Conservation (phyloP, 2,797 vertebrate genomes). For the Hipposideros larvatus region DNA sequence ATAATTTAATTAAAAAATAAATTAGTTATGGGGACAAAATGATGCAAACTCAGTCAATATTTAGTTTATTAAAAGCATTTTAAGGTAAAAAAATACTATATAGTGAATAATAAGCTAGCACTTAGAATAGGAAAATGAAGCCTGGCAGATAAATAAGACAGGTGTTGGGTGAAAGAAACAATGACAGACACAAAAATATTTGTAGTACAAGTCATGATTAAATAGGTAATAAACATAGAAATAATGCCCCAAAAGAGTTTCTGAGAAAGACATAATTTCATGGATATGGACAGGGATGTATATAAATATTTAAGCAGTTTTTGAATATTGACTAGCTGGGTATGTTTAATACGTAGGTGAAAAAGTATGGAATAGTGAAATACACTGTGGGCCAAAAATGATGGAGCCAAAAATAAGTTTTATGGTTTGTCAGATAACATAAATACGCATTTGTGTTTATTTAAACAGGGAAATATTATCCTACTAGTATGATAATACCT, state of each 20-base stretch:
- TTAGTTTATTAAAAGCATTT: slow-evolving; percentile 39
- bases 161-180: not conserved
- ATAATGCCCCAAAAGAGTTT: not conserved
- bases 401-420: not conserved
- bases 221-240: not conserved
- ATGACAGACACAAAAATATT: not conserved
- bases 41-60: not conserved
- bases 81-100: not conserved
- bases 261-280: not conserved
- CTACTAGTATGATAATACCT: not conserved
- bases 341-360: not conserved
- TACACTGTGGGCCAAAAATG: not conserved
- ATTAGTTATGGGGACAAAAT: not conserved
- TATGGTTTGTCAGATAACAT: slow-evolving; percentile 33
- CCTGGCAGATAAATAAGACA: not conserved
- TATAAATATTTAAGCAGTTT: not conserved
- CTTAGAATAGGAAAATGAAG: not conserved
- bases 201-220: not conserved
- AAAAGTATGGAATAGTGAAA: not conserved
- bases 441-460: not conserved
- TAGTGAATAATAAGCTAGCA: not conserved
- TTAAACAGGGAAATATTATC: not conserved
- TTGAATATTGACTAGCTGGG: not conserved
- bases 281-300: not conserved
- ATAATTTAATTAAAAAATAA: slow-evolving; percentile 55